Evolutionary conservation across 2,888 invertebrate genomes (phyloP), one percentile per base, ranked within the genome.

Genomic region (Caenorhabditis japonica): DNA sequence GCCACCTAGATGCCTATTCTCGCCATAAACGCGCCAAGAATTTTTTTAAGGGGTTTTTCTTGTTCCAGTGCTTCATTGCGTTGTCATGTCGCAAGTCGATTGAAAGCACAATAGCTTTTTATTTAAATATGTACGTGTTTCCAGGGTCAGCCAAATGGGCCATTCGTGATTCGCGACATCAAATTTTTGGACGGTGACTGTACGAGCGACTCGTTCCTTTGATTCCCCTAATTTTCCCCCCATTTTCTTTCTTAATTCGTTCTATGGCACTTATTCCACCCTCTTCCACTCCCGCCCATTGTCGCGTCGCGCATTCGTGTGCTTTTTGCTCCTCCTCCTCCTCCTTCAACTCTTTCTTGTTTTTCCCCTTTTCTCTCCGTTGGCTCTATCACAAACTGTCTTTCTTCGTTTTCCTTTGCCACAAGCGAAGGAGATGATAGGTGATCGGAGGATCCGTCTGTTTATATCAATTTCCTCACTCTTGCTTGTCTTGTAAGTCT

Each of bases 121-220:
- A n/a, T n/a, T n/a, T n/a, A n/a, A n/a, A n/a, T n/a, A n/a, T 43
- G 23, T 7, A 19, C 15, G 2, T 49, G 36, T 3, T 62, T 75
- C 23, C 64, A 75, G 69, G 66, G 49, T 17, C 56, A 68, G 25
- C 60, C 94, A 10, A 91, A 93, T 85, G 97, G 96, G 0, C 93
- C 95, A 2, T 91, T 92, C 8, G 84, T 96, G 76, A 94, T 95
- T 5, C 97, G 99, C 88, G 97, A 97, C 90, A 94, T 95, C 91
- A 92, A 96, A 19, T 90, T 90, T 75, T 88, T 89, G 1, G 89
- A 89, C 13, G 90, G 90, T 10, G 90, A 90, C 79, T 89, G 89
- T 69, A 89, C 89, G 13, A 88, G 88, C 2, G 89, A 89, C 73
- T 88, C 88, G 46, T 81, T 80, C 52, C 53, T 78, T n/a, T 79